Conservation (phyloP, 1,140 invertebrate genomes). For the Achatina immaculata region DNA sequence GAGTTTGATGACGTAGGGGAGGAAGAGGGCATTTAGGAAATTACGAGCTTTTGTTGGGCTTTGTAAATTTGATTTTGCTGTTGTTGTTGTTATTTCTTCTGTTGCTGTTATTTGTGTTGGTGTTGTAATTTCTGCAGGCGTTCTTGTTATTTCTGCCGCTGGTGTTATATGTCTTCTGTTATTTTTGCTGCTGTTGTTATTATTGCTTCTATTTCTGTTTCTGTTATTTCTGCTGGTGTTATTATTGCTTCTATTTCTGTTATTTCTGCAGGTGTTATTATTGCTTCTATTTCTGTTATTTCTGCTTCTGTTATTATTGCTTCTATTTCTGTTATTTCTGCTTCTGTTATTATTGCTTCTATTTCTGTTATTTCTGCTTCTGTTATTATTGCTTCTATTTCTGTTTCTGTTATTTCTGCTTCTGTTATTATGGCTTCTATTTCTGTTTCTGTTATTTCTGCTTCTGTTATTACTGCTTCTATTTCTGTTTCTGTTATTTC, state of each 20-base stretch:
- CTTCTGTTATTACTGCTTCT: too few species aligned
- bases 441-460: too few species aligned
- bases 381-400: too few species aligned
- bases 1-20: too few species aligned
- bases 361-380: not conserved
- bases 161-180: not conserved
- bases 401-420: too few species aligned
- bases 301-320: too few species aligned
- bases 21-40: too few species aligned
- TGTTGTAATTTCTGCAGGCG: not conserved
- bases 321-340: too few species aligned
- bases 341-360: constrained; percentile 11
- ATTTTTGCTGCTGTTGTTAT: not conserved
- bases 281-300: constrained; percentile 21
- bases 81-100: not conserved
- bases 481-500: too few species aligned
- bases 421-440: too few species aligned
- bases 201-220: not conserved
- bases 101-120: not conserved
- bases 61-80: not conserved
- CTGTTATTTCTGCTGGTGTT: constrained; percentile 14
- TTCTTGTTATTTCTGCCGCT: not conserved
- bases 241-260: constrained; percentile 30
- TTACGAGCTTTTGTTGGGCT: not conserved
- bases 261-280: constrained; percentile 11